These are phyloP conservation scores for Atherinomorus stipes DNA, from an alignment of 2,113 vertebrate genomes.

Conservation along the genomic window DNA sequence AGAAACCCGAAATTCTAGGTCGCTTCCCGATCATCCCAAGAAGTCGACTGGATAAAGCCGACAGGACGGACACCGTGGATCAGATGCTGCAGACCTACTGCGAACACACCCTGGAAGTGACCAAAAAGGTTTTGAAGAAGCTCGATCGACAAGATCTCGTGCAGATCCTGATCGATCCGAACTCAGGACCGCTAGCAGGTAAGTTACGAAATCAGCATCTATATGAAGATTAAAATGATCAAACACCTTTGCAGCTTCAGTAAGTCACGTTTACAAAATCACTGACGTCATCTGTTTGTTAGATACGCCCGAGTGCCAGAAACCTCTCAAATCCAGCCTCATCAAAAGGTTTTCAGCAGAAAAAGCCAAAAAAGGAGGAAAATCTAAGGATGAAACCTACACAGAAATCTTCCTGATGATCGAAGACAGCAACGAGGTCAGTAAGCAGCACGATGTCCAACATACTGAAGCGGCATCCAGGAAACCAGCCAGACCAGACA, in stretches of 20 bases:
- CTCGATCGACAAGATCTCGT: conserved; percentile 22
- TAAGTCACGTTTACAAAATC: no score
- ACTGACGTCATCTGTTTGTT: not conserved
- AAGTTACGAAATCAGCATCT: not conserved
- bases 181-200: conserved; percentile 8
- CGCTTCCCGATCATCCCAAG: conserved; percentile 25
- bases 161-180: conserved; percentile 7
- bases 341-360: conserved; percentile 17
- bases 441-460: conserved; percentile 36
- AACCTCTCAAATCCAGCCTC: conserved; percentile 23
- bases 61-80: conserved; percentile 30
- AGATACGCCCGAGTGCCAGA: conserved; percentile 20
- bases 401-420: conserved; percentile 6
- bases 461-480: conserved; percentile 31
- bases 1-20: conserved; percentile 21
- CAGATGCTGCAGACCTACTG: conserved; percentile 39
- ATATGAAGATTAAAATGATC: no score
- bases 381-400: conserved; percentile 9
- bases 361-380: conserved; percentile 3
- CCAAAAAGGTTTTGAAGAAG: conserved; percentile 24
- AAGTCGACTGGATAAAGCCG: conserved; percentile 24
- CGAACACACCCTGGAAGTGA: conserved; percentile 17
- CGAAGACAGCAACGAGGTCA: conserved; percentile 7
- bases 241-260: no score
- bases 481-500: conserved; percentile 22